Percentiles rank a stretch among this genome's conserved stretches.
Conservation (phyloP, 2,888 invertebrate genomes). For the Heliconius ismenius region DNA sequence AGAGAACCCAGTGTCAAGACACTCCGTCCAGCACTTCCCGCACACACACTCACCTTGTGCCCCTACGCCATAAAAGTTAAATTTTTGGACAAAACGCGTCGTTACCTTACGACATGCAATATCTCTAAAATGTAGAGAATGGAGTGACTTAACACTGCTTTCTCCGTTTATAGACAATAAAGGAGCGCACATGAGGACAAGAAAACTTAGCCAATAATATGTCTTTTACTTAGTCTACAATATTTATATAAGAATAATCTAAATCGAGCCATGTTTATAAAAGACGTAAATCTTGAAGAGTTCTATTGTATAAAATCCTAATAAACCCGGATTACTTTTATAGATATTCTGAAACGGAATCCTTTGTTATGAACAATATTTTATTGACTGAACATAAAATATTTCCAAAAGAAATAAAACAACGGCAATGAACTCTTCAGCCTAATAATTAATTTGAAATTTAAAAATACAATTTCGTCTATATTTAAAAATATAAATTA, state of each 20-base stretch:
- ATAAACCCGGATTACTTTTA: constrained; percentile 20
- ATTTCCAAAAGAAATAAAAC: constrained; percentile 15
- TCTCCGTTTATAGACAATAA: background rate
- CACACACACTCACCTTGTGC: too few species aligned
- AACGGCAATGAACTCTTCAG: background rate
- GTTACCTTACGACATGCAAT: background rate
- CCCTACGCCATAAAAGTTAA: background rate
- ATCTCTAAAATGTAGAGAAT: background rate
- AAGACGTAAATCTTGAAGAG: constrained; percentile 21
- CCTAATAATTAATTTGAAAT: background rate
- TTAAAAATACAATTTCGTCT: too few species aligned
- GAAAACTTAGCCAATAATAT: constrained; percentile 4
- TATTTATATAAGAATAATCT: background rate
- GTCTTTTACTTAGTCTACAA: background rate
- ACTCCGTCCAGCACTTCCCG: too few species aligned
- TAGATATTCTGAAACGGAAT: background rate
- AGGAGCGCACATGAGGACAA: background rate
- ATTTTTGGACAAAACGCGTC: background rate
- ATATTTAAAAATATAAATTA: too few species aligned
- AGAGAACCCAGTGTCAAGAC: too few species aligned
- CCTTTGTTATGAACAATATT: constrained; percentile 17
- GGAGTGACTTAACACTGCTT: background rate
- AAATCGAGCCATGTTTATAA: constrained; percentile 16
- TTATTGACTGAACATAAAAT: background rate
- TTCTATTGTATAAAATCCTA: constrained; percentile 24